Evolutionary conservation across 2,888 invertebrate genomes (phyloP).

Genomic region (Cataglyphis cursor): DNA sequence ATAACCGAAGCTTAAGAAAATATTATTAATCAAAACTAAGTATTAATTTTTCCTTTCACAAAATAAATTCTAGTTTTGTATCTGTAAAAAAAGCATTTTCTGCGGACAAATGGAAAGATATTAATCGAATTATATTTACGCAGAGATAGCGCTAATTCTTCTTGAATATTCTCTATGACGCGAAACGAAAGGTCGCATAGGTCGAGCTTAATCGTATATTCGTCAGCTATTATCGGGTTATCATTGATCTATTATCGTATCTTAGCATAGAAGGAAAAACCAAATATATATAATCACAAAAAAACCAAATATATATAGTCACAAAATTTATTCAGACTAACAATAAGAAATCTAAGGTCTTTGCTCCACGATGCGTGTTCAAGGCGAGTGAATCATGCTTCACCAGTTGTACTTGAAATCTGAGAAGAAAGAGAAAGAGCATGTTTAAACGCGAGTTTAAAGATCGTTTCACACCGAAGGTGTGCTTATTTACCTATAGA

Average conservation of each 20-base stretch:
- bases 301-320: not conserved
- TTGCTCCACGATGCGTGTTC: constrained; percentile 49
- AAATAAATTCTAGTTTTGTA: constrained; percentile 4
- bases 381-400: constrained; percentile 53
- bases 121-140: constrained; percentile 3
- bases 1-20: not conserved
- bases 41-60: not conserved
- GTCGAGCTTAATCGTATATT: constrained; percentile 58
- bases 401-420: constrained; percentile 36
- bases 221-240: not conserved
- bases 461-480: not conserved
- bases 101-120: not conserved
- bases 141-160: not conserved
- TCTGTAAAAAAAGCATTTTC: not conserved
- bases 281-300: not conserved
- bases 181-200: constrained; percentile 50
- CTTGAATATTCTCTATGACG: not conserved
- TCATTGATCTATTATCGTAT: not conserved
- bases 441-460: not conserved
- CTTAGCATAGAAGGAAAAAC: not conserved
- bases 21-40: not conserved
- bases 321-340: not conserved
- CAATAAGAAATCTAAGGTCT: constrained; percentile 37
- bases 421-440: not conserved
- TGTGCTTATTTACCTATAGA: not conserved